These are phyloP conservation scores for Prietella phreatophila DNA, from an alignment of 2,113 vertebrate species.

Conservation along the genomic window DNA sequence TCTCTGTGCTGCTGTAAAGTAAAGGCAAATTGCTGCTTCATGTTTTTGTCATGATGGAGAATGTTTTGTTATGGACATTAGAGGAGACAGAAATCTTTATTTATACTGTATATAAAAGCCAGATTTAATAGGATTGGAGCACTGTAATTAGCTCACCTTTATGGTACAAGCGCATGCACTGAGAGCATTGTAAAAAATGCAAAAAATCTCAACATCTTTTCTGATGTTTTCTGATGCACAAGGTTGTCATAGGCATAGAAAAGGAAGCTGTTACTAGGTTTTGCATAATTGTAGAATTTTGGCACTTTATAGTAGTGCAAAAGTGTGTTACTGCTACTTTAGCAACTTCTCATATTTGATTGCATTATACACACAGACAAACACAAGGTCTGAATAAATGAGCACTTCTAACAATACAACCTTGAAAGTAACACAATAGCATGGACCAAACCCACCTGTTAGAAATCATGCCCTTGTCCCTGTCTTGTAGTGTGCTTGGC, in stretches of 20 bases:
- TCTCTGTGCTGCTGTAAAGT: background rate
- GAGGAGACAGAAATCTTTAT: too few species aligned
- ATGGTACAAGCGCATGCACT: too few species aligned
- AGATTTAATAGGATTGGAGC: background rate
- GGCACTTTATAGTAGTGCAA: background rate
- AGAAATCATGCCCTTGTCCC: constrained; percentile 19
- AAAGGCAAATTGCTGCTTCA: background rate
- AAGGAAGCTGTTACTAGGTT: background rate
- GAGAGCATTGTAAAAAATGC: too few species aligned
- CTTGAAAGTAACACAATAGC: constrained; percentile 27
- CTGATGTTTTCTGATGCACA: too few species aligned
- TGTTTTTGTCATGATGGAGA: background rate
- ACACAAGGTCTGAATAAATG: constrained; percentile 15
- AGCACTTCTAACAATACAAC: constrained; percentile 14
- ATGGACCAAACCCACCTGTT: background rate
- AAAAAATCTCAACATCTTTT: too few species aligned
- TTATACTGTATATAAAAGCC: too few species aligned
- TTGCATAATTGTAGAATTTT: background rate
- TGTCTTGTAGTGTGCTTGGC: constrained; percentile 70
- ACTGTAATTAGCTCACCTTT: background rate
- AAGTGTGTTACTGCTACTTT: background rate
- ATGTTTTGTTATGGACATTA: background rate
- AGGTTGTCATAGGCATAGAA: background rate
- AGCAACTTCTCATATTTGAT: background rate
- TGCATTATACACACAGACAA: background rate